Percentiles rank a stretch among this genome's conserved stretches.
phyloP scores from a whole-genome alignment of 2,888 invertebrate species.

The Aproaerema taeniolella region DNA sequence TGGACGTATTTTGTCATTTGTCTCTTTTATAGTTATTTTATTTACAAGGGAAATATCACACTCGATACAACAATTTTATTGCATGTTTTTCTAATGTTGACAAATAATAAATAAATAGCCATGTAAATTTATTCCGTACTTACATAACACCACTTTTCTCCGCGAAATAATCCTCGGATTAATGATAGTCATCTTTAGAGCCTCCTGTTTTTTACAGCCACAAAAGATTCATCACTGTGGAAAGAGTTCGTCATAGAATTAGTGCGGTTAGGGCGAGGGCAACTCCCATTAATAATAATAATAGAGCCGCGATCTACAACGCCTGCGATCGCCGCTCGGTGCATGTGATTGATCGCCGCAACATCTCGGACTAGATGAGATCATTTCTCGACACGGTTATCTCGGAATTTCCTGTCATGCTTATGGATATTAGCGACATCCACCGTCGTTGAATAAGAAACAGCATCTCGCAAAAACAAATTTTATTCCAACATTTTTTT shows the following conservation, averaged over 20 bases:
- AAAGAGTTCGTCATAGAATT: slow-evolving; percentile 15
- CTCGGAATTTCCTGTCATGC: slow-evolving; percentile 1
- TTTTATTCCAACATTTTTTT: too few species aligned
- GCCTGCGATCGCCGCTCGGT: slow-evolving; percentile 20
- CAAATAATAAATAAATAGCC: too few species aligned
- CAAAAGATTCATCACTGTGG: slow-evolving; percentile 15
- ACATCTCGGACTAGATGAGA: slow-evolving; percentile 15
- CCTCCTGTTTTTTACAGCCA: slow-evolving; percentile 14
- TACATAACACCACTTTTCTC: too few species aligned
- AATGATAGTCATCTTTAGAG: slow-evolving; percentile 10
- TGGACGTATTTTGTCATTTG: too few species aligned
- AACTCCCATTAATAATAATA: slow-evolving; percentile 25
- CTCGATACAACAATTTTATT: too few species aligned
- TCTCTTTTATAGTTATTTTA: too few species aligned
- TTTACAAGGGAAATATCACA: too few species aligned
- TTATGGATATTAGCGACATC: background rate
- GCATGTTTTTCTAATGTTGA: too few species aligned
- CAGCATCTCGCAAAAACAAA: too few species aligned
- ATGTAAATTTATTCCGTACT: too few species aligned
- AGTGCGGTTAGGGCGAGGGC: slow-evolving; percentile 19
- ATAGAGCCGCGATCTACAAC: slow-evolving; percentile 21
- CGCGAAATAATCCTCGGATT: too few species aligned
- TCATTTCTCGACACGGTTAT: slow-evolving; percentile 1
- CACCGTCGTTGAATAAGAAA: too few species aligned
- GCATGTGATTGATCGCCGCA: slow-evolving; percentile 38